These are phyloP conservation scores for Crypturellus tataupa DNA, from an alignment of 2,797 vertebrate species.

Conservation along the genomic window DNA sequence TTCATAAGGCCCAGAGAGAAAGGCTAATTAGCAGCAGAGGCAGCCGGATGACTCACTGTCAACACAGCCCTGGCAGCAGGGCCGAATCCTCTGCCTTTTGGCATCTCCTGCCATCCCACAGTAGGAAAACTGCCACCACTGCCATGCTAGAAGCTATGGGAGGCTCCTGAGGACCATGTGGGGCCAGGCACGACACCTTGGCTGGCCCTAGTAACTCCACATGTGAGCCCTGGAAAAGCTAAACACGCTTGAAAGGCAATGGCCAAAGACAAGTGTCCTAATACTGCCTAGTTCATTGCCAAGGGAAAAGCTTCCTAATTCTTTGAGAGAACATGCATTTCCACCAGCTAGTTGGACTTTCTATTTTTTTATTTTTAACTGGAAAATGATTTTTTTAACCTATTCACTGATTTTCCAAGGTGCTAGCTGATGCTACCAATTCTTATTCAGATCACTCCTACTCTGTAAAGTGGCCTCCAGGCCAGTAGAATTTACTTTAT, in stretches of 20 bases:
- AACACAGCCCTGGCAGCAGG: not conserved
- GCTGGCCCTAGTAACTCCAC: not conserved
- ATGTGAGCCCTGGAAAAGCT: not conserved
- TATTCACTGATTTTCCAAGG: not conserved
- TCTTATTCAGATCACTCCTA: not conserved
- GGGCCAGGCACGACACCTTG: not conserved
- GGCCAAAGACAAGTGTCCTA: not conserved
- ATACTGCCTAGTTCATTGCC: not conserved
- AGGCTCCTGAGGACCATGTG: not conserved
- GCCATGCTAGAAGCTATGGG: not conserved
- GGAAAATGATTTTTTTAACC: not conserved
- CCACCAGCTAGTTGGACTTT: not conserved
- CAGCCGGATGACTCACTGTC: conserved; percentile 2
- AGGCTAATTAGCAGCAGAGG: conserved; percentile 4
- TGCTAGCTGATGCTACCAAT: not conserved
- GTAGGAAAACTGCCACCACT: not conserved
- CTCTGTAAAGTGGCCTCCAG: not conserved
- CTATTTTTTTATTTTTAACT: not conserved
- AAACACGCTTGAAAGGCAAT: not conserved
- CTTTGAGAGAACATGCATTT: not conserved
- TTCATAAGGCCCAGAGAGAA: conserved; percentile 30
- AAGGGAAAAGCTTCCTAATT: not conserved
- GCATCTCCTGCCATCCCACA: not conserved
- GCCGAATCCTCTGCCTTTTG: not conserved
- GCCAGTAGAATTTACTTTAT: not conserved